Evolutionary conservation across 2,888 invertebrate species (phyloP), one percentile per base, ranked within the genome.

Genomic region (Cryptosula pallasiana): DNA sequence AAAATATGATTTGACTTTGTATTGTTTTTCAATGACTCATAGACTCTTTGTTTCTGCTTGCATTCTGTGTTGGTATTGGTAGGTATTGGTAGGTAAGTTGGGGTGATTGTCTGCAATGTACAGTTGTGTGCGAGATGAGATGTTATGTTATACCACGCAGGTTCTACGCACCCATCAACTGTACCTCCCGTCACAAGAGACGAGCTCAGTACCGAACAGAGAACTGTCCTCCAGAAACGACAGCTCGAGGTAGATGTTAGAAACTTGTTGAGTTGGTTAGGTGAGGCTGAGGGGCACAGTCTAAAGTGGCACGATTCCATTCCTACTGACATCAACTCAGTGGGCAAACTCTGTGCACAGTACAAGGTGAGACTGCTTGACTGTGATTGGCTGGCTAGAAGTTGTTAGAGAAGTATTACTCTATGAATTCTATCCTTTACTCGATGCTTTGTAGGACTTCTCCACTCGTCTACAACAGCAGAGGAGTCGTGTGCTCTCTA

Each of bases 211-310:
- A 63, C 29, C 27, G 63, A 63, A 32, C 63, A 63, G n/a, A 27
- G 34, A 32, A 63, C 63, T 32, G 63, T 63, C 3, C 45, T 36
- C 9, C 70, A 70, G 45, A 70, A 70, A 23, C n/a, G 70, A 23
- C 70, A 70, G 45, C 23, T 70, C 84, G 92, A 94, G 84, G 90
- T 90, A 72, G 80, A 82, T 45, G 77, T 94, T 35, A 89, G 91
- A 74, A 90, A 91, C 83, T 89, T 95, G 71, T 91, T 91, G 81
- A 94, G 94, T 0, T 93, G 94, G 91, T 89, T 96, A 72, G 92
- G 94, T 82, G 89, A 92, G 81, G 92, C 92, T 25, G 95, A 95
- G 86, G 70, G 32, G 27, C 29, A 13, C 29, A 63, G 63, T 34
- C n/a, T 63, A 34, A 63, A 27, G 32, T 63, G 63, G 63, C 9